A percentile compares a stretch with the other conserved stretches of the same genome.
Conservation (phyloP, 2,797 vertebrate species). For the Antrozous pallidus region DNA sequence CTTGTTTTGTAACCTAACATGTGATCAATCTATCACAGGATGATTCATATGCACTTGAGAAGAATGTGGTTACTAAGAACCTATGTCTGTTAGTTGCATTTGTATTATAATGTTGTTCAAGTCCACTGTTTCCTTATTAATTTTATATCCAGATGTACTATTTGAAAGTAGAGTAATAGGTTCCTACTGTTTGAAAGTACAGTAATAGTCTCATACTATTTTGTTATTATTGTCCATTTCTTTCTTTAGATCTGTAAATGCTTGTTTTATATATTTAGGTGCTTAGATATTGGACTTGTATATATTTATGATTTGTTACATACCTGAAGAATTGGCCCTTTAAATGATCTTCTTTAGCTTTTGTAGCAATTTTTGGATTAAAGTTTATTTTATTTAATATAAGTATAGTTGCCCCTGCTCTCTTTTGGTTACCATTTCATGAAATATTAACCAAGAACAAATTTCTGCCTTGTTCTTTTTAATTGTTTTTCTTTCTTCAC, state of each 20-base stretch:
- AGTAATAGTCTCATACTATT: not conserved
- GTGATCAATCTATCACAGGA: not conserved
- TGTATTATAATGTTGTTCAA: not conserved
- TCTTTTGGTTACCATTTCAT: not conserved
- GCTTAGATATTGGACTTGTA: not conserved
- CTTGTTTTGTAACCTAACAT: not conserved
- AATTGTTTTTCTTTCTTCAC: not conserved
- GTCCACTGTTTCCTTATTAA: not conserved
- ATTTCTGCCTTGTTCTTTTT: not conserved
- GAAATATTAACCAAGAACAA: not conserved
- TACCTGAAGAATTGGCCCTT: not conserved
- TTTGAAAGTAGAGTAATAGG: not conserved
- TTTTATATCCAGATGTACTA: not conserved
- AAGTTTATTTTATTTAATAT: not conserved
- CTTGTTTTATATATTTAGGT: not conserved
- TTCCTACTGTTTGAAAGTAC: not conserved
- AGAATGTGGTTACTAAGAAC: not conserved
- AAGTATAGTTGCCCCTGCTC: not conserved
- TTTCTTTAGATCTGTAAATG: not conserved
- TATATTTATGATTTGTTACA: not conserved
- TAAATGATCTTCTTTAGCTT: not conserved
- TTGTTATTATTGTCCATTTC: not conserved
- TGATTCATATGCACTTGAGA: not conserved
- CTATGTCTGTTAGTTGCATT: not conserved
- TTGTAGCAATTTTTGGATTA: not conserved